Evolutionary conservation across 2,888 invertebrate species (phyloP), one percentile per base, ranked within the genome.

Genomic region (Acanthosoma haemorrhoidale): DNA sequence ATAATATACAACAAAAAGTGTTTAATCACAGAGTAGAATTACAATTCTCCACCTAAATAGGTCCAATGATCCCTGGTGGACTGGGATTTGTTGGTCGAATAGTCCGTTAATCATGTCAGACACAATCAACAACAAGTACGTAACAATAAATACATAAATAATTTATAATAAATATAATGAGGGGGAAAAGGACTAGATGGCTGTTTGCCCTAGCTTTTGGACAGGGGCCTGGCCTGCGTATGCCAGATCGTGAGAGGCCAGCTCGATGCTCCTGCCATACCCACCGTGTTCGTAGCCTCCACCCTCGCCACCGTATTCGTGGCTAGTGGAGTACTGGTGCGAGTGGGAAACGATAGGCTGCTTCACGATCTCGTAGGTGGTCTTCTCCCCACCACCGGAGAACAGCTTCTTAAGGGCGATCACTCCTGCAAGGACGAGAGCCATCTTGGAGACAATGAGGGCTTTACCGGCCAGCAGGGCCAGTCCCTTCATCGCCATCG

Each of bases 341-440:
- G 86, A 87, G 78, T 89, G 89, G 63, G 88, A 88, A 68, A 91
- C 87, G 77, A 90, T 88, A n/a, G 92, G 92, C 80, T 91, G 89
- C 79, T 92, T 92, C 68, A 92, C 88, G 75, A 92, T 91, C 80
- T 92, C 92, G 75, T 91, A 89, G 4, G 91, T 91, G 0, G 91
- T 91, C 79, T 90, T 90, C 77, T 91, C 79, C 1, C 80, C 80
- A 11, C 80, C 79, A 76, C 80, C 79, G 9, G 82, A 82, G 41
- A 83, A 82, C 72, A 85, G 79, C 75, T 87, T 87, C 80, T 88
- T 88, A 77, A 88, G 78, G 69, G 87, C 85, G 76, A 86, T 84
- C 61, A 78, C 73, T 15, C 75, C 75, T 18, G 79, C 76, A 15
- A 79, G 73, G 38, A 78, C 76, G n/a, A 79, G 75, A 1, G 79